Conservation (phyloP, 2,113 vertebrate genomes). For the Lophius piscatorius region DNA sequence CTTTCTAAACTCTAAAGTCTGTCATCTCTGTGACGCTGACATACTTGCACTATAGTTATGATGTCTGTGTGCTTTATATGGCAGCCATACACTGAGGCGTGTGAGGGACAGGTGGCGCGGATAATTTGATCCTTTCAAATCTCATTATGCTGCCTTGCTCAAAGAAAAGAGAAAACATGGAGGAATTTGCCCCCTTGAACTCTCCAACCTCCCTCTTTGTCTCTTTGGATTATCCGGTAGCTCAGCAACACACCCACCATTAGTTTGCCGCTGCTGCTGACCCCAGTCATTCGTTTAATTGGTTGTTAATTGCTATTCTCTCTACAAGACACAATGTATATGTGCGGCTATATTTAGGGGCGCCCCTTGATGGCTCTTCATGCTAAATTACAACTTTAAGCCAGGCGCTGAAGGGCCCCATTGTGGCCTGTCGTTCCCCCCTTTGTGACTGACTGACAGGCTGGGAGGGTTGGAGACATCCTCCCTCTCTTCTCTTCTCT, state of each 20-base stretch:
- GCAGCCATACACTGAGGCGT: slow-evolving; percentile 14
- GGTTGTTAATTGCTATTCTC: slow-evolving; percentile 82
- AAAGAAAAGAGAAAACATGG: slow-evolving; percentile 54
- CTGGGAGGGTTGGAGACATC: slow-evolving; percentile 49
- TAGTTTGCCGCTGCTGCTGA: slow-evolving; percentile 76
- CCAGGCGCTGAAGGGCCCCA: slow-evolving; percentile 77
- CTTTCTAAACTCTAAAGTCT: neutral
- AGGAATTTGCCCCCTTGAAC: slow-evolving; percentile 43
- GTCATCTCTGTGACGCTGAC: neutral
- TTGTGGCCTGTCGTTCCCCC: slow-evolving; percentile 79
- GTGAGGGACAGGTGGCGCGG: slow-evolving; percentile 45
- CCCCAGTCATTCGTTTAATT: slow-evolving; percentile 82
- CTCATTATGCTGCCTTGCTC: slow-evolving; percentile 61
- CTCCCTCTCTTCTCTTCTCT: slow-evolving; percentile 31
- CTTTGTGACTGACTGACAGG: slow-evolving; percentile 80
- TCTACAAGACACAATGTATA: slow-evolving; percentile 79
- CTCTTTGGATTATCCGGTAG: slow-evolving; percentile 68
- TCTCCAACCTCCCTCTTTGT: slow-evolving; percentile 61
- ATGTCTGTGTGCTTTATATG: slow-evolving; percentile 22
- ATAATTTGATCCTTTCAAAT: slow-evolving; percentile 63
- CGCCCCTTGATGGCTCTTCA: slow-evolving; percentile 77
- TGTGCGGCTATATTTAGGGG: slow-evolving; percentile 77
- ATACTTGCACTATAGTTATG: slow-evolving; percentile 3
- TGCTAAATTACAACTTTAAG: slow-evolving; percentile 83
- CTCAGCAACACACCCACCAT: slow-evolving; percentile 73